Evolutionary conservation across 2,888 invertebrate genomes (phyloP).

Genomic region (Mythimna albipuncta): DNA sequence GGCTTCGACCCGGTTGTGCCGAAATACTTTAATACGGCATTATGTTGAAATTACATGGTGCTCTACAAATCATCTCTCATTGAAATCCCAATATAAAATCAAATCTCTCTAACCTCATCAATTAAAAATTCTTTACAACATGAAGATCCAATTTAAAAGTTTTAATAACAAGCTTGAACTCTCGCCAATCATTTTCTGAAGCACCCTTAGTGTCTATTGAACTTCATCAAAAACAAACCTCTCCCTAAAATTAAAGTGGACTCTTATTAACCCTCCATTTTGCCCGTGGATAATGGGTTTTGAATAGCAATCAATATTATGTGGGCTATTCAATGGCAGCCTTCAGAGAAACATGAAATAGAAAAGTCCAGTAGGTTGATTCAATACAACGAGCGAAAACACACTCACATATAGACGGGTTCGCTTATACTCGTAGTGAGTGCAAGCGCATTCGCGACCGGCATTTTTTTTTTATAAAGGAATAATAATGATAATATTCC

Average conservation of each 20-base stretch:
- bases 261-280: slow-evolving; percentile 38
- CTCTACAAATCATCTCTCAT: background rate
- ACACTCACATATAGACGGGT: no score
- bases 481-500: no score
- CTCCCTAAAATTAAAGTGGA: slow-evolving; percentile 20
- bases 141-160: slow-evolving; percentile 3
- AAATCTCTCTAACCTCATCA: background rate
- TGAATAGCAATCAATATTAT: slow-evolving; percentile 30
- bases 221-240: slow-evolving; percentile 30
- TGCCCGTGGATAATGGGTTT: slow-evolving; percentile 10
- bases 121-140: slow-evolving; percentile 15
- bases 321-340: background rate
- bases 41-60: background rate
- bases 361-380: background rate
- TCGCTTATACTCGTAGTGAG: background rate
- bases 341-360: slow-evolving; percentile 2
- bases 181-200: slow-evolving; percentile 19
- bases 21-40: no score
- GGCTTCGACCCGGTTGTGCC: no score
- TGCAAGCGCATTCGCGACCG: background rate
- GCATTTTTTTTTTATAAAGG: no score
- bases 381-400: background rate
- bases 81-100: background rate
- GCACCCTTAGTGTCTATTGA: slow-evolving; percentile 19
- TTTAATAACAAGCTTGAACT: slow-evolving; percentile 30